These are phyloP conservation scores for Eupithecia dodoneata DNA, from an alignment of 2,888 invertebrate species.

Conservation along the genomic window DNA sequence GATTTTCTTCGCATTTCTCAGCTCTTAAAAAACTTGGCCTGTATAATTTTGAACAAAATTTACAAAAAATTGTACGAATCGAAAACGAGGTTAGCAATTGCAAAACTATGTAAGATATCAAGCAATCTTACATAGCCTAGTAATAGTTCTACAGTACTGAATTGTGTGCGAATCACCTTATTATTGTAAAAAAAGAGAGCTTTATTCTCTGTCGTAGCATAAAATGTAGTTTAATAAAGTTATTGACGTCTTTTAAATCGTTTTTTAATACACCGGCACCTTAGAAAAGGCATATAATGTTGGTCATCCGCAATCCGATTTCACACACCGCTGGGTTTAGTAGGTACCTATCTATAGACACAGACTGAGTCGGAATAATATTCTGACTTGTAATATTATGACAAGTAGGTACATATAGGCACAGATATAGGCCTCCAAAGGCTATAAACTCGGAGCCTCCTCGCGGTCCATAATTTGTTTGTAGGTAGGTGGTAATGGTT, in stretches of 20 bases:
- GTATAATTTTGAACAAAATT: background rate
- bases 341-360: too few species aligned
- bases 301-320: background rate
- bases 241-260: slow-evolving; percentile 52
- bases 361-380: background rate
- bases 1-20: background rate
- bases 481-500: background rate
- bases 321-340: background rate
- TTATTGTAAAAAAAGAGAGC: slow-evolving; percentile 59
- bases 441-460: background rate
- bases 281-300: background rate
- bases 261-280: slow-evolving; percentile 35
- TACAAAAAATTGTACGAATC: background rate
- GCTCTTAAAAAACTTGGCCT: background rate
- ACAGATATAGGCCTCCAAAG: background rate
- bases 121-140: background rate
- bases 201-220: slow-evolving; percentile 45
- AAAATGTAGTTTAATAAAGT: slow-evolving; percentile 66
- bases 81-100: background rate
- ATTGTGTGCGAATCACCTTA: slow-evolving; percentile 53
- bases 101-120: slow-evolving; percentile 13
- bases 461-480: background rate
- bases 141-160: slow-evolving; percentile 38
- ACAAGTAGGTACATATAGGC: background rate
- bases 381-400: background rate